Evolutionary conservation across 2,797 vertebrate species (phyloP).

Genomic region (Sebastes steindachneri): DNA sequence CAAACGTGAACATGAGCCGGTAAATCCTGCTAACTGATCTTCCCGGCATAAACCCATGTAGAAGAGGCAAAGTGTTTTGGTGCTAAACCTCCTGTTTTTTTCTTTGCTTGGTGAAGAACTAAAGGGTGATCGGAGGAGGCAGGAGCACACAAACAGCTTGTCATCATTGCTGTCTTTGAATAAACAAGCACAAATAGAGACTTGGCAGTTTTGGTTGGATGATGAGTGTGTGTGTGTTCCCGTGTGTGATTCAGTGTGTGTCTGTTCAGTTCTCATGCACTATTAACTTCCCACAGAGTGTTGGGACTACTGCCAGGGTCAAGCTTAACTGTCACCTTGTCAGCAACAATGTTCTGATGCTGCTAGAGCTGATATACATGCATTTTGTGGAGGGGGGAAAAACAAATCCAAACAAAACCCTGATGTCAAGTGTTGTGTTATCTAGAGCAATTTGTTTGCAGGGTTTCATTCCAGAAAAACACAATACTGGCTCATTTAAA

Average conservation of each 20-base stretch:
- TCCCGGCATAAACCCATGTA: conserved; percentile 5
- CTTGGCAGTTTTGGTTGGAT: conserved; percentile 1
- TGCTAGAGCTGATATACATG: conserved; percentile 1
- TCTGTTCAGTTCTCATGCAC: conserved; percentile 33
- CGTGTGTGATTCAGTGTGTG: conserved; percentile 24
- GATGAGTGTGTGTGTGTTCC: conserved; percentile 12
- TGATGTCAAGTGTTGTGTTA: not conserved
- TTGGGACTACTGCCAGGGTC: conserved; percentile 50
- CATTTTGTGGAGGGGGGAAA: not conserved
- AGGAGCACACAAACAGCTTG: not conserved
- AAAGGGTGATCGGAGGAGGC: not conserved
- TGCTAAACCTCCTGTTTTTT: not conserved
- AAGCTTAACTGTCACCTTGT: conserved; percentile 62
- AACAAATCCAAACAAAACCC: not conserved
- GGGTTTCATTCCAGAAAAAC: not conserved
- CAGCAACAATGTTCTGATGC: conserved; percentile 24
- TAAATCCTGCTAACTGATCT: conserved; percentile 65
- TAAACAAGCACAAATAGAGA: conserved; percentile 7
- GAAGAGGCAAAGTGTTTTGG: conserved; percentile 3
- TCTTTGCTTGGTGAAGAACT: not conserved
- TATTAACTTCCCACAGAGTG: conserved; percentile 42
- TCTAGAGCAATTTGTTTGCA: not conserved
- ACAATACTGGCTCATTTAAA: not conserved
- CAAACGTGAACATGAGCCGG: conserved; percentile 55
- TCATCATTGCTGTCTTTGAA: conserved; percentile 6